Conservation (phyloP, 2,797 vertebrate species). For the Decapterus maruadsi region DNA sequence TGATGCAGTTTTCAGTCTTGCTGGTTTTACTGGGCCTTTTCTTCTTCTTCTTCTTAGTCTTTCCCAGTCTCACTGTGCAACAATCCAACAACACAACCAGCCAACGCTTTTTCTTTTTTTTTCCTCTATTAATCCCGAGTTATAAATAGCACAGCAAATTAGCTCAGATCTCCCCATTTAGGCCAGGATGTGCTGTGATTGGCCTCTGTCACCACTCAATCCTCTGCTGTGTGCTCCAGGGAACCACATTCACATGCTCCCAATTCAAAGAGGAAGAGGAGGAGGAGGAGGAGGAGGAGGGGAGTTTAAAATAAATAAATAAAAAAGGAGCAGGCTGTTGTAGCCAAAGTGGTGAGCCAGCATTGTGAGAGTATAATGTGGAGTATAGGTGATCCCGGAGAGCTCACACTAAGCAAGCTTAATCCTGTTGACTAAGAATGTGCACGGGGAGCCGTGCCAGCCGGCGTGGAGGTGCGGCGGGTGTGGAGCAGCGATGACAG, state of each 20-base stretch:
- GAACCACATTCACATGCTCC: constrained; percentile 66
- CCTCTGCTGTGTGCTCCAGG: constrained; percentile 60
- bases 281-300: neutral
- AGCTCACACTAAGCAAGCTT: constrained; percentile 86
- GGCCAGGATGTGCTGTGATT: constrained; percentile 53
- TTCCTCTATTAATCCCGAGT: constrained; percentile 64
- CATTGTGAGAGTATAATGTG: constrained; percentile 83
- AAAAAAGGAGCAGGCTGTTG: constrained; percentile 53
- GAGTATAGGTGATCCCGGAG: constrained; percentile 85
- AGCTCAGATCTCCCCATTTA: constrained; percentile 74
- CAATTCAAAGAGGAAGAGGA: constrained; percentile 58
- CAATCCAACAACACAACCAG: constrained; percentile 60
- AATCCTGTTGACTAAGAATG: constrained; percentile 90
- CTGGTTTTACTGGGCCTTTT: constrained; percentile 19
- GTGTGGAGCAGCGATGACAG: constrained; percentile 71
- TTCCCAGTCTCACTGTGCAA: constrained; percentile 2
- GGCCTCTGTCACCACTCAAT: constrained; percentile 70
- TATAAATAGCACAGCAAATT: constrained; percentile 76
- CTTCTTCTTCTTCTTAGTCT: neutral
- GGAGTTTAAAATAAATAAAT: constrained; percentile 3
- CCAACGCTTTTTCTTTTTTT: constrained; percentile 37
- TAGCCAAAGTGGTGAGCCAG: constrained; percentile 82
- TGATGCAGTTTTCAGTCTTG: constrained; percentile 18
- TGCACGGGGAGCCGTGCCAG: constrained; percentile 85
- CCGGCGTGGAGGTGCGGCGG: constrained; percentile 73